Evolutionary conservation across 2,888 invertebrate genomes (phyloP).

Genomic region (Athripsodes cinereus): DNA sequence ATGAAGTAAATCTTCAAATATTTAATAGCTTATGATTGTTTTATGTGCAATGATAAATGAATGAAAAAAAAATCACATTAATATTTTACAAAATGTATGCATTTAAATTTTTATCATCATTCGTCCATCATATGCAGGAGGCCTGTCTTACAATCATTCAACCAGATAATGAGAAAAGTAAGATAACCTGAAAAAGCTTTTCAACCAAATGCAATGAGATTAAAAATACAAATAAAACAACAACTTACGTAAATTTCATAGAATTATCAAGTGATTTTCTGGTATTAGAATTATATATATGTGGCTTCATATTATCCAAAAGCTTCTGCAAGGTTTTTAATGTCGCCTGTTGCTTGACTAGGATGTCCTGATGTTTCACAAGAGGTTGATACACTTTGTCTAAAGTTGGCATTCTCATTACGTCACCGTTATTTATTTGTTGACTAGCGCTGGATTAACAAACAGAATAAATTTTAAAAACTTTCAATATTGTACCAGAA

Average conservation of each 20-base stretch:
- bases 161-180: no score
- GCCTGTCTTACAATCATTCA: no score
- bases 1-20: background rate
- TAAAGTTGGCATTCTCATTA: constrained; percentile 61
- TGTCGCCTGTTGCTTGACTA: constrained; percentile 52
- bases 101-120: no score
- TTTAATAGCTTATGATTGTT: background rate
- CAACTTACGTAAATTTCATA: background rate
- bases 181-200: no score
- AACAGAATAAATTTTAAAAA: background rate
- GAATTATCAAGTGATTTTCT: constrained; percentile 9
- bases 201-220: no score
- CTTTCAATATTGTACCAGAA: no score
- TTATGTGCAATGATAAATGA: background rate
- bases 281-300: constrained; percentile 31
- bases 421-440: constrained; percentile 30
- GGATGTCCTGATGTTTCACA: constrained; percentile 65
- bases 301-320: constrained; percentile 33
- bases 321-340: constrained; percentile 39
- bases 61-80: no score
- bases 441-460: constrained; percentile 17
- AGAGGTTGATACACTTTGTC: constrained; percentile 76
- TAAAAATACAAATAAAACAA: background rate
- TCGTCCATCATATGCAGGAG: no score
- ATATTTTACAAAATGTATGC: no score